Percentiles rank a stretch among this genome's conserved stretches.
These are phyloP conservation scores for Oscheius sp. DNA, from an alignment of 2,888 invertebrate species.

Conservation along the genomic window DNA sequence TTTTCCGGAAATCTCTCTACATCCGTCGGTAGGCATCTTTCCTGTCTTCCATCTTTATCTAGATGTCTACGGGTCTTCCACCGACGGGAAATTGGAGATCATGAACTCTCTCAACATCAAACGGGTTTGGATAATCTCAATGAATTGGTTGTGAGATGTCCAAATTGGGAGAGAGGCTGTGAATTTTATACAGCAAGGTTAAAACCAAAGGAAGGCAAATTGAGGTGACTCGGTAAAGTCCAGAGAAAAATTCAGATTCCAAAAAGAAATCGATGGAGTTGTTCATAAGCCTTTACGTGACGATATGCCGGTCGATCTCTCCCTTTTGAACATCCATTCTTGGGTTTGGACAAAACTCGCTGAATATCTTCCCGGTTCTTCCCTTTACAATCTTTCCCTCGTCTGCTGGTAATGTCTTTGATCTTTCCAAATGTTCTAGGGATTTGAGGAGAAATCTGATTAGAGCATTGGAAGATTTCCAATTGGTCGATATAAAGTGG, in stretches of 20 bases:
- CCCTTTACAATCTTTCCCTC: not conserved
- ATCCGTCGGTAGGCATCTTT: slow-evolving; percentile 5
- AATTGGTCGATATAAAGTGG: slow-evolving; percentile 38
- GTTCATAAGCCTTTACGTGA: not conserved
- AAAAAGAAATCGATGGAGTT: not conserved
- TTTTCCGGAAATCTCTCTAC: slow-evolving; percentile 21
- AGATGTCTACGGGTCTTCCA: slow-evolving; percentile 27
- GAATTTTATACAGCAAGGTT: slow-evolving; percentile 2
- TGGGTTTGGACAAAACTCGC: slow-evolving; percentile 30
- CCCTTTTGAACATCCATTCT: slow-evolving; percentile 33
- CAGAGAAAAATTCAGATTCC: not conserved
- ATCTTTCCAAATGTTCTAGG: slow-evolving; percentile 24
- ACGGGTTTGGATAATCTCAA: slow-evolving; percentile 35
- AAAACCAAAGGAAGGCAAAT: slow-evolving; percentile 3
- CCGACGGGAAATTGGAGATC: slow-evolving; percentile 34
- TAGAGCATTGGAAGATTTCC: slow-evolving; percentile 10
- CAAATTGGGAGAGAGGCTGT: slow-evolving; percentile 43
- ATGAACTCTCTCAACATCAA: slow-evolving; percentile 39
- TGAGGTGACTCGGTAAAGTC: not conserved
- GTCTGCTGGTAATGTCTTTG: too few relatives aligned
- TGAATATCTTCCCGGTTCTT: slow-evolving; percentile 4
- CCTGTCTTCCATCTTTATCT: not conserved
- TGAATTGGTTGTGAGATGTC: slow-evolving; percentile 43
- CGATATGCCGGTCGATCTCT: not conserved
- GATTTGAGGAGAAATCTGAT: slow-evolving; percentile 32